Evolutionary conservation across 1,140 invertebrate species (phyloP).

Genomic region (Eriocheir sinensis): DNA sequence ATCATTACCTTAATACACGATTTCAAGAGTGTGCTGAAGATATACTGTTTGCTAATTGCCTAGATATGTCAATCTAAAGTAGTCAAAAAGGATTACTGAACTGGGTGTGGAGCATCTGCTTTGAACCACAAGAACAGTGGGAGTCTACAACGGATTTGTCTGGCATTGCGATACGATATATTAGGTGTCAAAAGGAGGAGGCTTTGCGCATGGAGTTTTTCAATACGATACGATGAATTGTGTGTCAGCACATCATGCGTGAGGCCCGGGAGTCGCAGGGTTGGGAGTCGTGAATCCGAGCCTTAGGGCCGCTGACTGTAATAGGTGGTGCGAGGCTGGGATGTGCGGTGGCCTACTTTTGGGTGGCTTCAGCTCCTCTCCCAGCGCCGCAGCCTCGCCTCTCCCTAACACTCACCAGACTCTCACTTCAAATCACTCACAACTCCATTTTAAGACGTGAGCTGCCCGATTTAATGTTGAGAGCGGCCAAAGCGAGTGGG

Average conservation of each 20-base stretch:
- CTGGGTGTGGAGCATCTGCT: no score
- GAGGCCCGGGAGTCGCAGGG: background rate
- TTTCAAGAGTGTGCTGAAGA: no score
- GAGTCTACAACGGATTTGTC: no score
- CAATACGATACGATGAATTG: background rate
- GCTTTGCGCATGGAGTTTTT: no score
- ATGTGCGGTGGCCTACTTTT: background rate
- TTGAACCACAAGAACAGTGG: no score
- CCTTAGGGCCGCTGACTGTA: constrained; percentile 50
- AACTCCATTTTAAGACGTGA: background rate
- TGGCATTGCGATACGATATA: background rate
- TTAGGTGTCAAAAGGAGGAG: no score
- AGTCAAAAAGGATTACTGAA: no score
- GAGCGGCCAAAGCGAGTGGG: background rate
- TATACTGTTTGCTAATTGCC: no score
- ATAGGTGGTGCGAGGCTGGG: constrained; percentile 45
- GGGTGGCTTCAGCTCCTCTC: background rate
- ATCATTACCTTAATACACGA: no score
- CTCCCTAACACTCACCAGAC: background rate
- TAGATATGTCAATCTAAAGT: no score
- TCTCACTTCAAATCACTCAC: constrained; percentile 41
- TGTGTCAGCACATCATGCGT: background rate
- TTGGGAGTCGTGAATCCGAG: constrained; percentile 44
- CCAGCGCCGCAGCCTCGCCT: background rate
- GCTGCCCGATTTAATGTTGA: background rate